These are phyloP conservation scores for Tragelaphus oryx DNA, from an alignment of 2,797 vertebrate genomes.

Conservation along the genomic window DNA sequence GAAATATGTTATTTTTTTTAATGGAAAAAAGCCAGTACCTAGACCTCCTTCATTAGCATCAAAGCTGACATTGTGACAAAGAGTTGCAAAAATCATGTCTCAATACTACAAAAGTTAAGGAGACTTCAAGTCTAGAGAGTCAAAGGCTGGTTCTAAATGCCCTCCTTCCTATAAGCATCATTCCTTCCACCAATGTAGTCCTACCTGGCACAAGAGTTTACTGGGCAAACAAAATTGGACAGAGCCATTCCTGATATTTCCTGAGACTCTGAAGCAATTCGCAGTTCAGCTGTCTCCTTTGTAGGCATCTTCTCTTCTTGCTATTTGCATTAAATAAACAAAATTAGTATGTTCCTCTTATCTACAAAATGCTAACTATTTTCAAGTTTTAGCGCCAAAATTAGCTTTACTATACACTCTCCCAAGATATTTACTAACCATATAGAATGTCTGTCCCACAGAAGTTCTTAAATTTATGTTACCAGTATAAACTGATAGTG, in stretches of 20 bases:
- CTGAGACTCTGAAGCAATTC: background rate
- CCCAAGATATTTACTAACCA: background rate
- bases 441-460: background rate
- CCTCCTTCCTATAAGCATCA: background rate
- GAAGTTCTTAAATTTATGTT: slow-evolving; percentile 33
- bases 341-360: background rate
- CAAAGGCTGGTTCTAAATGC: background rate
- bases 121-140: background rate
- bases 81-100: background rate
- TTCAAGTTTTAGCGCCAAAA: background rate
- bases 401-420: background rate
- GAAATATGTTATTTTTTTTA: background rate
- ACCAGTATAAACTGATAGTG: background rate
- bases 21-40: background rate
- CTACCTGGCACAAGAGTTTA: slow-evolving; percentile 51
- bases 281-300: background rate
- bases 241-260: background rate
- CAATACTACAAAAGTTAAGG: background rate
- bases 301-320: slow-evolving; percentile 29
- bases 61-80: background rate
- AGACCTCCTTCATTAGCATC: background rate
- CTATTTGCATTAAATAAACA: slow-evolving; percentile 64
- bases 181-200: background rate
- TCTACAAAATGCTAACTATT: slow-evolving; percentile 24
- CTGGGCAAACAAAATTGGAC: background rate